A percentile compares a stretch with the other conserved stretches of the same genome.
Evolutionary conservation across 2,113 vertebrate species (phyloP).

Genomic region (Dasyurus viverrinus): DNA sequence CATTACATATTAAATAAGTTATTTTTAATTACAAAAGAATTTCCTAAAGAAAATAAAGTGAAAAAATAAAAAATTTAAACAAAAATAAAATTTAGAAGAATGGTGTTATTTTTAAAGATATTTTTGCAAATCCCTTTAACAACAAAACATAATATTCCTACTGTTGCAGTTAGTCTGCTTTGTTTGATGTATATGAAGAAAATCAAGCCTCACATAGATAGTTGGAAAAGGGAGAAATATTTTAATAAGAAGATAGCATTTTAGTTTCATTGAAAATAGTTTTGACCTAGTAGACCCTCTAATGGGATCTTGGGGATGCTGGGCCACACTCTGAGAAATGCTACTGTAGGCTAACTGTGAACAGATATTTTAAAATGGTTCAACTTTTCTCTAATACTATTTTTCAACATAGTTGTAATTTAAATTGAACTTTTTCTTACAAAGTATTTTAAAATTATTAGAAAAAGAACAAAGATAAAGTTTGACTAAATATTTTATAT

Average conservation of each 20-base stretch:
- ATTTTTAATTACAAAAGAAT: no score
- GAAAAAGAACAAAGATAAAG: not conserved
- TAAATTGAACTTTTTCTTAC: not conserved
- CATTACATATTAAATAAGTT: not conserved
- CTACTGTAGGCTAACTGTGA: not conserved
- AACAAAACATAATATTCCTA: not conserved
- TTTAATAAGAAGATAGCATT: not conserved
- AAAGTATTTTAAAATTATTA: not conserved
- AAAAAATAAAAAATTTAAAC: not conserved
- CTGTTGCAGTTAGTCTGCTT: not conserved
- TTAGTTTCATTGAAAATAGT: not conserved
- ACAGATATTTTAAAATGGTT: not conserved
- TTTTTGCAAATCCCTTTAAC: not conserved
- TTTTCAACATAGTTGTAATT: not conserved
- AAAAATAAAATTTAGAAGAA: not conserved
- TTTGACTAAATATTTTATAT: not conserved
- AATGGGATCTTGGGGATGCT: not conserved
- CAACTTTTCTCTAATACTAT: not conserved
- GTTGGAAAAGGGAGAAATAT: not conserved
- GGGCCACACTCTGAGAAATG: not conserved
- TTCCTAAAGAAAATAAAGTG: not conserved
- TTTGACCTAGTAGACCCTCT: not conserved
- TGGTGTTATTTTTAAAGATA: not conserved
- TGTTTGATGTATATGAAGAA: not conserved
- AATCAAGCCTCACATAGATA: not conserved